phyloP scores from a whole-genome alignment of 2,797 vertebrate species.

The Poecilia velifera region DNA sequence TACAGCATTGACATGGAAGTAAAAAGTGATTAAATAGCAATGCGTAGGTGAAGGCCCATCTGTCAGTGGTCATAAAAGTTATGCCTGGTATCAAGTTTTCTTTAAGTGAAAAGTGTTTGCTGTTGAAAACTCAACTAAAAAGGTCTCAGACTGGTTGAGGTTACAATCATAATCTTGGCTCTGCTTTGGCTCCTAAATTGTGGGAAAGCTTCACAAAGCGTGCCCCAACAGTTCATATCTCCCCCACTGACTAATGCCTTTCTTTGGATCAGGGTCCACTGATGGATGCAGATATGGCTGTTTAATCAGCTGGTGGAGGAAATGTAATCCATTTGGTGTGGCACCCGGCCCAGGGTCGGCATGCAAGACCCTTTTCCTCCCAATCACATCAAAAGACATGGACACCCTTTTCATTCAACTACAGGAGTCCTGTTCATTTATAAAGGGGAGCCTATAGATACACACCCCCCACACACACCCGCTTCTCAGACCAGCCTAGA shows the following conservation, averaged over 20 bases:
- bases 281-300: conserved; percentile 69
- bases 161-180: conserved; percentile 11
- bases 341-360: conserved; percentile 49
- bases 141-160: not conserved
- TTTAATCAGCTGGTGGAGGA: conserved; percentile 77
- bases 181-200: conserved; percentile 19
- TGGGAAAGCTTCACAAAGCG: conserved; percentile 21
- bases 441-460: conserved; percentile 66
- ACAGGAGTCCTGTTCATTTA: conserved; percentile 62
- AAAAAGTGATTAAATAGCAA: not conserved
- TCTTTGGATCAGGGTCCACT: conserved; percentile 54
- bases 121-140: not conserved
- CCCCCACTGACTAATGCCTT: conserved; percentile 39
- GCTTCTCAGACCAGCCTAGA: conserved; percentile 19
- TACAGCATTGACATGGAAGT: not conserved
- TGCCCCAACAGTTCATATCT: conserved; percentile 2
- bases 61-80: not conserved
- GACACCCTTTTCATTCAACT: conserved; percentile 65
- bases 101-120: not conserved
- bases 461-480: not conserved
- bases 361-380: conserved; percentile 53
- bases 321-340: conserved; percentile 65
- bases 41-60: not conserved
- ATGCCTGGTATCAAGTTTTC: not conserved
- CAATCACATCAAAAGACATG: conserved; percentile 62